Conservation (phyloP, 2,797 vertebrate species). For the Fratercula arctica region DNA sequence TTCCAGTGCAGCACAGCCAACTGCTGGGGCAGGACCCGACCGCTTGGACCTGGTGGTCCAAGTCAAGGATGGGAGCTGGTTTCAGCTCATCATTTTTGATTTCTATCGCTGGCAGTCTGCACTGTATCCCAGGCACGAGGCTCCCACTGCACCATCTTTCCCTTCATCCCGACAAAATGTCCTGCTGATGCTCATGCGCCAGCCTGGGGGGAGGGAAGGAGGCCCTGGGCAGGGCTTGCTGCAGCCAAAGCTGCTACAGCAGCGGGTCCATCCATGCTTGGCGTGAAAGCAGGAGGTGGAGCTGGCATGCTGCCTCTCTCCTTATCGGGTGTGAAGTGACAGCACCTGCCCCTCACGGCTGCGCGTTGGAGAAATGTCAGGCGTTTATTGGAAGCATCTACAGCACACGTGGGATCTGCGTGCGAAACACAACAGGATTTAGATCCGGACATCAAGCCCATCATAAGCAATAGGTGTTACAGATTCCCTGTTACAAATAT, state of each 20-base stretch:
- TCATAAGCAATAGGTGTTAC: neutral
- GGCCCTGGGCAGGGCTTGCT: neutral
- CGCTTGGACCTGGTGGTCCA: fast-evolving
- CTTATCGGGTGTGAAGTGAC: neutral
- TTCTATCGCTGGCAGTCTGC: neutral
- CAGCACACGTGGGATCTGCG: neutral
- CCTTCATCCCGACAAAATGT: neutral
- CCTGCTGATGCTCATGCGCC: fast-evolving
- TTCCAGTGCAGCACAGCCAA: neutral
- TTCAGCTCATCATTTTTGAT: neutral
- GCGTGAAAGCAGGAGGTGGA: neutral
- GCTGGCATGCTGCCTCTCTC: neutral
- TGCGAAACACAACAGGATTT: neutral
- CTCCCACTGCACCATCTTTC: neutral
- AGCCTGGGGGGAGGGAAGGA: neutral
- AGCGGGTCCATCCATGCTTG: neutral
- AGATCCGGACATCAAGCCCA: neutral
- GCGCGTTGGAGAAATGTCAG: neutral
- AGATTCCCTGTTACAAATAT: neutral
- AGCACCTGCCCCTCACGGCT: neutral
- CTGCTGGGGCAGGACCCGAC: neutral
- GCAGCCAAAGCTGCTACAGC: neutral
- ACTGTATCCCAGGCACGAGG: neutral
- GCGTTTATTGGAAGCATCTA: neutral
- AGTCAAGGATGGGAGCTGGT: neutral